phyloP scores from a whole-genome alignment of 1,140 invertebrate genomes.

The Hylaeus anthracinus region DNA sequence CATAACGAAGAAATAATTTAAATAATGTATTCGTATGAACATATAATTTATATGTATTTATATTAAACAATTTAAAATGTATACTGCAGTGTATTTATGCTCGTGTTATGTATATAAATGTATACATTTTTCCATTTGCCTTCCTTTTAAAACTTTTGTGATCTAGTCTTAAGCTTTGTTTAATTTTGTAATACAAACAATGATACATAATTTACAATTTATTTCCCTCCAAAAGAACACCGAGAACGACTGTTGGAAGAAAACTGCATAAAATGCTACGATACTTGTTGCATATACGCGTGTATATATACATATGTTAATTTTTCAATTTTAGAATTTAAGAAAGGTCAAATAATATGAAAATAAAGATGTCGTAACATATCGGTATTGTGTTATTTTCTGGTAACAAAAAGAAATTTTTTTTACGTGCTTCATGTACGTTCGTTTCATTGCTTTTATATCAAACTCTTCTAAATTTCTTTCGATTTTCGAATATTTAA shows the following conservation, averaged over 20 bases:
- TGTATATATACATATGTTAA: neutral
- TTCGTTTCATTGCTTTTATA: neutral
- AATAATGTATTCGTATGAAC: slow-evolving; percentile 12
- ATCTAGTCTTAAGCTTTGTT: slow-evolving; percentile 1
- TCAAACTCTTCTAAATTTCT: neutral
- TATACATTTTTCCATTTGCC: slow-evolving; percentile 20
- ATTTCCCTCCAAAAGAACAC: neutral
- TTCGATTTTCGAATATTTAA: neutral
- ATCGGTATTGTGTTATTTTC: neutral
- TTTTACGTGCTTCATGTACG: neutral
- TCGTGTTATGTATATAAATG: slow-evolving; percentile 27
- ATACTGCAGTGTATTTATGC: slow-evolving; percentile 9
- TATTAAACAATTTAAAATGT: slow-evolving; percentile 27
- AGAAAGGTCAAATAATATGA: neutral
- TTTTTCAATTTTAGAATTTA: neutral
- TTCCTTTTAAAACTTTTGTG: neutral
- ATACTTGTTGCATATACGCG: neutral
- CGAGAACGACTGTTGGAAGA: neutral
- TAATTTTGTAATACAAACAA: neutral
- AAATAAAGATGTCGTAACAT: neutral
- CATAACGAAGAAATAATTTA: slow-evolving; percentile 57
- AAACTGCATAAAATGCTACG: neutral
- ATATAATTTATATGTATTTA: slow-evolving; percentile 17
- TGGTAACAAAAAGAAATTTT: neutral
- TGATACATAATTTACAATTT: neutral